Evolutionary conservation across 2,797 vertebrate species (phyloP).

Genomic region (Denticeps clupeoides): DNA sequence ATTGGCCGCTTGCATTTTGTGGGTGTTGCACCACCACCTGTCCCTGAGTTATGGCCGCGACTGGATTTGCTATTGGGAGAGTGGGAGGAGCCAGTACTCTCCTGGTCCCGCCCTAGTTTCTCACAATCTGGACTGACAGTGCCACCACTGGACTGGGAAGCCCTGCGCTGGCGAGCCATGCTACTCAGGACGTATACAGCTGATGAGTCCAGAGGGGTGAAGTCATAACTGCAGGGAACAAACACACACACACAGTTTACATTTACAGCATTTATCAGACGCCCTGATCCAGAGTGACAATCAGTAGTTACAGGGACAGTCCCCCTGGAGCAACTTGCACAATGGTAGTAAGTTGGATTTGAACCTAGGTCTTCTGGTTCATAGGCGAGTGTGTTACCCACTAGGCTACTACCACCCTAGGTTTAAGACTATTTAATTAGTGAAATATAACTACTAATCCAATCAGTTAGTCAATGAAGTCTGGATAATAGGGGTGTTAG

Average conservation of each 20-base stretch:
- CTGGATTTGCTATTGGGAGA: constrained; percentile 73
- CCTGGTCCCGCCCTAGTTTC: constrained; percentile 70
- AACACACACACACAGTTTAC: neutral
- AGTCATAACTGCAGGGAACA: constrained; percentile 74
- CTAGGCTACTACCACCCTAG: no score
- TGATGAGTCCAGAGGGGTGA: constrained; percentile 94
- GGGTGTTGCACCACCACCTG: constrained; percentile 73
- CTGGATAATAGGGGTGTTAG: no score
- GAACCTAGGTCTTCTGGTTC: no score
- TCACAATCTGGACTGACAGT: constrained; percentile 77
- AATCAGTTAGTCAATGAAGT: no score
- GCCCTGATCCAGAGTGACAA: neutral
- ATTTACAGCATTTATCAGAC: neutral
- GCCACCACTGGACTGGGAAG: constrained; percentile 82
- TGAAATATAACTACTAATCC: no score
- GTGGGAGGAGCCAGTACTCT: constrained; percentile 60
- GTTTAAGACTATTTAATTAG: no score
- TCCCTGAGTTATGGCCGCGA: constrained; percentile 85
- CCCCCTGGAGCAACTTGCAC: no score
- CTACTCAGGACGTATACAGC: constrained; percentile 95
- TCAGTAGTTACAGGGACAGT: no score
- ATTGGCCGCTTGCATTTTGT: constrained; percentile 99
- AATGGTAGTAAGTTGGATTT: no score
- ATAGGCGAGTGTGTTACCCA: no score
- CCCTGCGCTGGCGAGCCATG: constrained; percentile 95